Conservation (phyloP, 2,888 invertebrate species). For the Ctenicera cuprea region DNA sequence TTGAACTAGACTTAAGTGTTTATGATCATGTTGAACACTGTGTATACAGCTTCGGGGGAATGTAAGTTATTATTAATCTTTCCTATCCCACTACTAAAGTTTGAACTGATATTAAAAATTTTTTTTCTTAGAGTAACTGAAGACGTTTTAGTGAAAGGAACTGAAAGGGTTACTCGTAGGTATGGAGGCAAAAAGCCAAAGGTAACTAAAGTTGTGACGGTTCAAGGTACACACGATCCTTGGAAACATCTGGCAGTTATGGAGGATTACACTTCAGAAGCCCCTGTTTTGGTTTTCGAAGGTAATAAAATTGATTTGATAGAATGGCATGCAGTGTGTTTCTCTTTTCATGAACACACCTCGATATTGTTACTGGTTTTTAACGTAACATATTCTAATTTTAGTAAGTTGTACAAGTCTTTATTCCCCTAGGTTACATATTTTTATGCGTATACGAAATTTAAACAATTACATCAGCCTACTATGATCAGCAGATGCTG, state of each 20-base stretch:
- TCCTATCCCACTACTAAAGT: no score
- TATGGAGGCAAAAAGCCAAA: slow-evolving; percentile 38
- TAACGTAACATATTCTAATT: no score
- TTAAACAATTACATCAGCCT: no score
- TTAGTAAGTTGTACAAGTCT: no score
- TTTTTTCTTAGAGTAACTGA: slow-evolving; percentile 30
- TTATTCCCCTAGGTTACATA: no score
- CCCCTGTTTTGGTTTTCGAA: slow-evolving; percentile 30
- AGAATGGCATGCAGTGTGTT: no score
- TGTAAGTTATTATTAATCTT: slow-evolving; percentile 14
- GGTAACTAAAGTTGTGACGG: slow-evolving; percentile 32
- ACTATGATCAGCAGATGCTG: no score
- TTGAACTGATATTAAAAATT: no score
- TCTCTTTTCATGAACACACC: no score
- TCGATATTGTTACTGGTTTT: no score
- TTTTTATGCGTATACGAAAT: no score
- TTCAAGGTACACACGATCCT: slow-evolving; percentile 40
- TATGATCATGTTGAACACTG: slow-evolving; percentile 41
- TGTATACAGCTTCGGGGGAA: slow-evolving; percentile 7
- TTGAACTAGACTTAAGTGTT: slow-evolving; percentile 31
- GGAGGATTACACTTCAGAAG: slow-evolving; percentile 33
- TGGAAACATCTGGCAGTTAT: slow-evolving; percentile 38
- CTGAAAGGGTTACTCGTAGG: slow-evolving; percentile 26
- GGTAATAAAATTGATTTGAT: slow-evolving; percentile 33
- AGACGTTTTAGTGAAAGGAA: slow-evolving; percentile 14